A percentile compares a stretch with the other conserved stretches of the same genome.
These are phyloP conservation scores for Leucosticte australis DNA, from an alignment of 2,113 vertebrate genomes.

Conservation along the genomic window DNA sequence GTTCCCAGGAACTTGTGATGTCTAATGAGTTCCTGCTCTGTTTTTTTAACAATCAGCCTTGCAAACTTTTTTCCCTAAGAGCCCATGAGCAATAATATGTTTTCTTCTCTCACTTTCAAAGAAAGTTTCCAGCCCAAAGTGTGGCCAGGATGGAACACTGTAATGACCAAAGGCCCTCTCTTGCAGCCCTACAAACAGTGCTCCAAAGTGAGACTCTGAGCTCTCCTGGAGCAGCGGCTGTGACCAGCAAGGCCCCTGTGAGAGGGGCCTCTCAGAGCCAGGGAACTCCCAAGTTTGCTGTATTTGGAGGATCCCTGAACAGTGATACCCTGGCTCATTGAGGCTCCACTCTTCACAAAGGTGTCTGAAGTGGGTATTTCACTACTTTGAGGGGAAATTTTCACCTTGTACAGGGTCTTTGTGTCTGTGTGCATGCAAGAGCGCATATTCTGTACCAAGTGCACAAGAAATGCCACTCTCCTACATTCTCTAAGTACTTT, in stretches of 20 bases:
- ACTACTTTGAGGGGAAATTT: neutral
- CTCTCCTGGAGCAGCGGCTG: neutral
- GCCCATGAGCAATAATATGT: neutral
- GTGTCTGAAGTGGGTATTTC: neutral
- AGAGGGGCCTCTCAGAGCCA: too few relatives aligned
- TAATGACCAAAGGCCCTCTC: neutral
- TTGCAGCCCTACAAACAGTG: neutral
- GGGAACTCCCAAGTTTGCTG: neutral
- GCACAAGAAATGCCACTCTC: neutral
- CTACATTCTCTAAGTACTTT: neutral
- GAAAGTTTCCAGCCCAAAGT: neutral
- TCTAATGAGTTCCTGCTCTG: neutral
- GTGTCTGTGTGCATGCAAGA: neutral
- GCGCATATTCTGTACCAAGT: neutral
- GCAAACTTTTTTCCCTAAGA: neutral
- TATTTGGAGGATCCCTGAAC: neutral
- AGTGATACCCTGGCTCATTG: accelerated
- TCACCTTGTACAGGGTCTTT: neutral
- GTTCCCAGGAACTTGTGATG: neutral
- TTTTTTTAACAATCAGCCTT: too few relatives aligned
- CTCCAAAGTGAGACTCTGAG: neutral
- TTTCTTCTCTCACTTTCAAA: neutral
- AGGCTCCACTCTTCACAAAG: neutral
- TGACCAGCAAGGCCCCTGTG: neutral
- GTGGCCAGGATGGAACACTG: neutral